Evolutionary conservation across 2,888 invertebrate species (phyloP), one percentile per base, ranked within the genome.

Genomic region (Nysson spinosus): DNA sequence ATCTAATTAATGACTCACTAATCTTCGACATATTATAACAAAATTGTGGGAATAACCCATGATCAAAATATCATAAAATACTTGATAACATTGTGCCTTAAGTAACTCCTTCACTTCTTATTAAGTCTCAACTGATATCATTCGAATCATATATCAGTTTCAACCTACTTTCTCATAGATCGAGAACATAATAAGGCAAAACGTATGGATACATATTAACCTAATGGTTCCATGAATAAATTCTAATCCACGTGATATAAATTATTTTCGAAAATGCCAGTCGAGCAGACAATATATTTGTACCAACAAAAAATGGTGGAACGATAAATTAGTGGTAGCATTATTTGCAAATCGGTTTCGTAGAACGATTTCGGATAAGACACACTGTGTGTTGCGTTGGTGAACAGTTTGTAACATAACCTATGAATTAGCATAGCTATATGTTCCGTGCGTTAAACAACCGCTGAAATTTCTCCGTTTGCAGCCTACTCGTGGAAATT

Each of bases 401-500:
- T 67, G 58, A 63, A 57, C 63, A 67, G 52, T 62, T 47, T 47
- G 50, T 64, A 68, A 65, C 46, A 37, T 50, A 28, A 49, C 51
- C 51, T 40, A 58, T 68, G 60, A 68, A 64, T 68, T 68, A 55
- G 49, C 58, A 60, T 54, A 42, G 56, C 32, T 50, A 44, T 54
- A 54, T 68, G 55, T 24, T 54, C 54, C 35, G 50, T 46, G 58
- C 64, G 60, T 58, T 68, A 58, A 58, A 58, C 67, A 40, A 50
- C 50, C 64, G 50, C 47, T 51, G 58, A 60, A 65, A 68, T 68
- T 68, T 68, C 67, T 60, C 67, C 42, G 58, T 17, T 26, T 60
- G 65, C n/a, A n/a, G n/a, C 67, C 64, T 52, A 65, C 67, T 58
- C 64, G 63, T 35, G 34, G 57, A 63, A 47, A 51, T n/a, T n/a